Base-by-base conservation (phyloP, 1,140 invertebrate genomes). In the Diachasma alloeum region DNA sequence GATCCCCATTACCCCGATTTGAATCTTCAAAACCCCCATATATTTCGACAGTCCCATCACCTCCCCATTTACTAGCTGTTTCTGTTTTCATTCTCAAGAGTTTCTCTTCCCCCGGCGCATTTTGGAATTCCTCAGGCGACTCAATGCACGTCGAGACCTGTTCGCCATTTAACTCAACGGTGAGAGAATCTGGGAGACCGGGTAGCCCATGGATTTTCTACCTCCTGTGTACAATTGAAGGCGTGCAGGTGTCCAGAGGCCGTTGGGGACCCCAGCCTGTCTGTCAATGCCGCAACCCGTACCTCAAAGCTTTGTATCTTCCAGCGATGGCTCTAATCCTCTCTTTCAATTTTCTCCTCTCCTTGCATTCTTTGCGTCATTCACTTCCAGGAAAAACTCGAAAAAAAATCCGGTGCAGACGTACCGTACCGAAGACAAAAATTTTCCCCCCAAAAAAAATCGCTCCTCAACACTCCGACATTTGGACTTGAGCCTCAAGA, bases 201-300 rank as follows among this genome's bases (percentile, higher is more conserved):
- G 59, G 24, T 17, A 68, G 26, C 36, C 59, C 53, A 19, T 22
- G 70, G 76, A 36, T 69, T 59, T 42, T 37, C 42, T 68, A 75
- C 80, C 85, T 84, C 81, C 83, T 82, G 79, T 76, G 77, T 80
- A 81, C 80, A 85, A 86, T 86, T 83, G 81, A 81, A 83, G 83
- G 80, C 81, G 81, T 83, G 86, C 86, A 86, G 86, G 85, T 87
- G 86, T 87, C 84, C 83, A 80, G 36, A 39, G 36, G 31, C 15
- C 66, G 36, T 68, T 13, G 22, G 66, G 8, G 31, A n/a, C 78
- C 74, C 70, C 78, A 77, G n/a, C 48, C 81, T 69, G 82, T 81
- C 81, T 81, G 82, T 83, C 83, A 80, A 77, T 83, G 84, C 85
- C 79, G 81, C 84, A 81, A 87, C 86, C 83, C 85, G 78, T 74